These are phyloP conservation scores for Numenius arquata DNA, from an alignment of 2,113 vertebrate species.

Conservation along the genomic window DNA sequence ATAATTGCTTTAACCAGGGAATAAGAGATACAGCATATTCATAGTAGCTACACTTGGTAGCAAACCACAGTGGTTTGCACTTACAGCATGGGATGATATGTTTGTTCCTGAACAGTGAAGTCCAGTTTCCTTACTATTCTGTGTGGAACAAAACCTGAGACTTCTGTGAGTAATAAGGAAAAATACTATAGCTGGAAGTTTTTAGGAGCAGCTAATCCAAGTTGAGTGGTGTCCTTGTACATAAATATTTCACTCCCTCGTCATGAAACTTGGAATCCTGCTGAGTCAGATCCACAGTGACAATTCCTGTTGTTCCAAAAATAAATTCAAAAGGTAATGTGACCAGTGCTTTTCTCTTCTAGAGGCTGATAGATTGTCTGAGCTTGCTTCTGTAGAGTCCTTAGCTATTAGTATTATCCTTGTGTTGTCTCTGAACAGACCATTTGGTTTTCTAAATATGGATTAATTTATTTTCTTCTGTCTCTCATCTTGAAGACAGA, in stretches of 20 bases:
- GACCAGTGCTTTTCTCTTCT: not conserved
- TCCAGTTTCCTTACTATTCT: not conserved
- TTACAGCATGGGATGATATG: not conserved
- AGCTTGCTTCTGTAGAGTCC: not conserved
- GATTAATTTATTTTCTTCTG: not conserved
- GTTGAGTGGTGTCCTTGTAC: not conserved
- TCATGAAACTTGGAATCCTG: not conserved
- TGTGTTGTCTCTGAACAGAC: too few relatives aligned
- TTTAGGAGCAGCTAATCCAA: not conserved
- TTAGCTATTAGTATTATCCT: too few relatives aligned
- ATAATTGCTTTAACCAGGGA: not conserved
- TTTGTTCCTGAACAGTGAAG: not conserved
- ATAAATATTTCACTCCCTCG: not conserved
- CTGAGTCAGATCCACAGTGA: not conserved
- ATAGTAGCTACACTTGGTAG: not conserved
- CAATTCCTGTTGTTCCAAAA: not conserved
- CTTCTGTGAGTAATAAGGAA: not conserved
- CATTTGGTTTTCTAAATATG: not conserved
- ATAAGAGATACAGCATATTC: not conserved
- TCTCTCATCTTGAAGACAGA: not conserved
- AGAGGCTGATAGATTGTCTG: not conserved
- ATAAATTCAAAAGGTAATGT: not conserved
- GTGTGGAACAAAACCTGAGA: not conserved
- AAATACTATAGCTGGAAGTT: not conserved
- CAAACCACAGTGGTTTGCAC: not conserved